phyloP scores from a whole-genome alignment of 2,888 invertebrate species.

The Sarcophaga variegata region DNA sequence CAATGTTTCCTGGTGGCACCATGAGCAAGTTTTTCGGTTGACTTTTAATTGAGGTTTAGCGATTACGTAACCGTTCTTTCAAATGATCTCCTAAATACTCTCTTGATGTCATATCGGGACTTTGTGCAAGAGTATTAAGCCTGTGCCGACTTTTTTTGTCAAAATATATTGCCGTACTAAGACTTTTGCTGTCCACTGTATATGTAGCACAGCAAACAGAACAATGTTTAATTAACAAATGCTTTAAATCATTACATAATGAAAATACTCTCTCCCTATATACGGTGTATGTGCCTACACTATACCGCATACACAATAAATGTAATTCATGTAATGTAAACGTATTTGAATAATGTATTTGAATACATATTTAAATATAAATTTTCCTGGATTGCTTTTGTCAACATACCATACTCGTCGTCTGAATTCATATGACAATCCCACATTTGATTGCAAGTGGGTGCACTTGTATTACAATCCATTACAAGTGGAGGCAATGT shows the following conservation, averaged over 20 bases:
- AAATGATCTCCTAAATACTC: too few species aligned
- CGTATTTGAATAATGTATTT: slow-evolving; percentile 9
- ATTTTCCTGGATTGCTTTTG: slow-evolving; percentile 32
- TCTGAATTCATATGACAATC: slow-evolving; percentile 1
- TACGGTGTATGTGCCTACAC: too few species aligned
- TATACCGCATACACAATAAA: not conserved
- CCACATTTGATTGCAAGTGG: slow-evolving; percentile 5
- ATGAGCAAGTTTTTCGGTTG: too few species aligned
- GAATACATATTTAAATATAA: slow-evolving; percentile 23
- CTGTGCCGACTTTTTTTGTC: too few species aligned
- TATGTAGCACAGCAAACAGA: not conserved
- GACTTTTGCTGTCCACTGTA: too few species aligned
- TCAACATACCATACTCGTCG: not conserved
- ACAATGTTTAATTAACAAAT: not conserved
- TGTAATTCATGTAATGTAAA: slow-evolving; percentile 9
- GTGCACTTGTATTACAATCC: not conserved
- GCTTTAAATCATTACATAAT: slow-evolving; percentile 12
- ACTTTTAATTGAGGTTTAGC: too few species aligned
- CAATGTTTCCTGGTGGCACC: too few species aligned
- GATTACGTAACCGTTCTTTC: too few species aligned
- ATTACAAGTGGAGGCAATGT: not conserved
- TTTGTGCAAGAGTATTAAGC: too few species aligned
- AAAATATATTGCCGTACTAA: too few species aligned
- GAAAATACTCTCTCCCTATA: not conserved
- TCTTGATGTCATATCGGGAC: too few species aligned